A percentile compares a stretch with the other conserved stretches of the same genome.
Conservation (phyloP, 2,113 vertebrate genomes). For the Willisornis vidua region DNA sequence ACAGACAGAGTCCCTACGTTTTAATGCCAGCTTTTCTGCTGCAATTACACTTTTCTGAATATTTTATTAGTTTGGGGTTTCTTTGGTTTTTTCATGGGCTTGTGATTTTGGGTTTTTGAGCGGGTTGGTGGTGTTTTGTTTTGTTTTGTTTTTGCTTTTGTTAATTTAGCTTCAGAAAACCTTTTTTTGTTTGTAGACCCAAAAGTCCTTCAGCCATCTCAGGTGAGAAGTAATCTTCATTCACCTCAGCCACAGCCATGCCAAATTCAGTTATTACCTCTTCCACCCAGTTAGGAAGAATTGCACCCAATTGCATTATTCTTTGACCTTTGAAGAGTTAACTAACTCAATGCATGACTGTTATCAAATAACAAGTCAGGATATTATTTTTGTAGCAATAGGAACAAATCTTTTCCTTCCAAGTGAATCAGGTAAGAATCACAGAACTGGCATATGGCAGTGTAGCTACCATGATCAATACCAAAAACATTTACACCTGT, state of each 20-base stretch:
- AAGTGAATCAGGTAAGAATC: neutral
- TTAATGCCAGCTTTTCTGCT: neutral
- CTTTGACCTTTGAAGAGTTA: slow-evolving; percentile 45
- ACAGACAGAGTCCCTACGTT: neutral
- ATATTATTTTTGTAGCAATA: neutral
- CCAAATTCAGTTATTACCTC: neutral
- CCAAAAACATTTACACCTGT: neutral
- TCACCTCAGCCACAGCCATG: neutral
- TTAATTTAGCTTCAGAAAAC: neutral
- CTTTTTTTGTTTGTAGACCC: neutral
- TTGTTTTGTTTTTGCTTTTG: neutral
- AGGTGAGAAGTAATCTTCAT: neutral
- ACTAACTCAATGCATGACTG: neutral
- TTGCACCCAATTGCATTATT: slow-evolving; percentile 3
- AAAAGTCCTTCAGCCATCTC: neutral
- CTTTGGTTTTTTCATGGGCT: neutral
- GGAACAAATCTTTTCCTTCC: neutral
- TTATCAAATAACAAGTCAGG: neutral
- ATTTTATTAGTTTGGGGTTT: neutral
- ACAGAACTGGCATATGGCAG: neutral
- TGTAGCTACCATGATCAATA: accelerated
- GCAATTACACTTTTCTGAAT: neutral
- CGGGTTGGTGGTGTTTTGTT: neutral
- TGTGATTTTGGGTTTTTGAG: neutral
- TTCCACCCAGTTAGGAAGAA: neutral